Conservation (phyloP, 2,888 invertebrate genomes). For the Prenolepis imparis region DNA sequence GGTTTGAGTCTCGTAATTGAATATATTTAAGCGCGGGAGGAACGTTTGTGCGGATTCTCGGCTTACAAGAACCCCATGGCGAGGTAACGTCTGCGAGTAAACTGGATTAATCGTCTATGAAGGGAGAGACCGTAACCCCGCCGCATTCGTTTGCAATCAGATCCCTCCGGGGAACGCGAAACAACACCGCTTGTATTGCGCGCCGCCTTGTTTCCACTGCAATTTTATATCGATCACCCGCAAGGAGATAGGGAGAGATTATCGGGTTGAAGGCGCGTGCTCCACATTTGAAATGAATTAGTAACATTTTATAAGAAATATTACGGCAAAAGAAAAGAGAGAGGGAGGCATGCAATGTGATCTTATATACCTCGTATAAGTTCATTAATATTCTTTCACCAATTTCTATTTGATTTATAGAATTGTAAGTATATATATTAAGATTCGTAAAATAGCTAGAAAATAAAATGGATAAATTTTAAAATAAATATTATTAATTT, state of each 20-base stretch:
- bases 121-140: constrained; percentile 80
- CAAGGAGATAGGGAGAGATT: constrained; percentile 22
- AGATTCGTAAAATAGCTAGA: not conserved
- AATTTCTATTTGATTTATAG: not conserved
- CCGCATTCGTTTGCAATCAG: constrained; percentile 80
- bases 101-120: constrained; percentile 86
- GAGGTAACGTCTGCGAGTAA: constrained; percentile 83
- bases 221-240: constrained; percentile 58
- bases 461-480: constrained; percentile 3
- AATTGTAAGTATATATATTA: not conserved
- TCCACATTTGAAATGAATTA: constrained; percentile 14
- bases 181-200: constrained; percentile 61
- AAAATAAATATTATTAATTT: not conserved
- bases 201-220: constrained; percentile 63
- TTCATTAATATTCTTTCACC: not conserved
- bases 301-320: not conserved
- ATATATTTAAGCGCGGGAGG: constrained; percentile 83
- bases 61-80: constrained; percentile 81
- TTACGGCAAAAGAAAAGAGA: not conserved
- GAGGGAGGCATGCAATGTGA: not conserved
- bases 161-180: constrained; percentile 80
- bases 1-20: constrained; percentile 80
- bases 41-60: constrained; percentile 86
- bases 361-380: not conserved
- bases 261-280: constrained; percentile 7